Evolutionary conservation across 2,888 invertebrate genomes (phyloP), one percentile per base, ranked within the genome.

Genomic region (Apamea crenata): DNA sequence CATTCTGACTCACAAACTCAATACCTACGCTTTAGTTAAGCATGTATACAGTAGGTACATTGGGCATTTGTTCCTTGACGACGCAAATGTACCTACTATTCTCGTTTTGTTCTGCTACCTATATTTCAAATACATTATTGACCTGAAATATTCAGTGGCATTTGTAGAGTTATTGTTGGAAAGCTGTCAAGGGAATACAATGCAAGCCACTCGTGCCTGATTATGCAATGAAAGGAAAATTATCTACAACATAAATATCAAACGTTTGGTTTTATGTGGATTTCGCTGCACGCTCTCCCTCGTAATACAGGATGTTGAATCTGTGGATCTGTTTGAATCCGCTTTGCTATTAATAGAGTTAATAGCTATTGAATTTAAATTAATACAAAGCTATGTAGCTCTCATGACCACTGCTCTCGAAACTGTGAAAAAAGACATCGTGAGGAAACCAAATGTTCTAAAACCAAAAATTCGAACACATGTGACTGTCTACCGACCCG

Each of bases 81-180:
- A 56, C 14, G 44, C 77, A 77, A 80, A 70, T 67, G 61, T 53
- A 65, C n/a, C n/a, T n/a, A n/a, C 75, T 80, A 80, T 80, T 76
- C 56, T 72, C 44, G 70, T 77, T 77, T 82, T 71, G 72, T 69
- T 82, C 71, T 74, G 50, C 47, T 36, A 47, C 18, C 18, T 40
- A 81, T 77, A 77, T 74, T 72, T 77, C 78, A 59, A 73, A 69
- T 67, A 76, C 63, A 82, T 80, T 81, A 84, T 80, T 79, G 74
- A 77, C 47, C 63, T 70, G 70, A 77, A 83, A 83, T 75, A 77
- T 81, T 66, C 74, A 72, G 69, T 79, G 63, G 82, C 72, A 77
- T 78, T 84, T 63, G 72, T 59, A 53, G 50, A 79, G 71, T 82
- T 88, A 83, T 83, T 84, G 79, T 84, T 81, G 76, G 81, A 87